These are phyloP conservation scores for Drosophila prostipennis DNA, from an alignment of 2,888 invertebrate genomes.

Conservation along the genomic window DNA sequence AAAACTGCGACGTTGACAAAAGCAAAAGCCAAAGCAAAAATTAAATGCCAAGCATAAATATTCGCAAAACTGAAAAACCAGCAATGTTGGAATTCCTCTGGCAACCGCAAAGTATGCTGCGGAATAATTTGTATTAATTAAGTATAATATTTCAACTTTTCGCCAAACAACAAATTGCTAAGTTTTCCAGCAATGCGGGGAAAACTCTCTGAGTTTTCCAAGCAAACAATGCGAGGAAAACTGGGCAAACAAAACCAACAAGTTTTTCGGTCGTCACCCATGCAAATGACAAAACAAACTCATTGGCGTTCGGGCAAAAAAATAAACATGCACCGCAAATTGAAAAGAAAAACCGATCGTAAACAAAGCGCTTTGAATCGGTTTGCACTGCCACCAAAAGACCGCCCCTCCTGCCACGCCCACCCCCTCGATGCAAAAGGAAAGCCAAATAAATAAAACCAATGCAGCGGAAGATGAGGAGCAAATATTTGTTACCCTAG, in stretches of 20 bases:
- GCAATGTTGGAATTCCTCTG: conserved; percentile 30
- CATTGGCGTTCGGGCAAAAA: conserved; percentile 13
- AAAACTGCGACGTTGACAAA: conserved; percentile 72
- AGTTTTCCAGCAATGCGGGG: conserved; percentile 28
- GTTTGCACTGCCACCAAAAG: conserved; percentile 6
- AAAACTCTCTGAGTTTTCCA: conserved; percentile 15
- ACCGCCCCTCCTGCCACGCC: conserved; percentile 10
- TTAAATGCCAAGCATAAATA: conserved; percentile 41
- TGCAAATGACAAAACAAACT: conserved; percentile 35
- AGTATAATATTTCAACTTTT: conserved; percentile 28
- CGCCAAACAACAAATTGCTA: conserved; percentile 26
- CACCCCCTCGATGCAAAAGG: conserved; percentile 15
- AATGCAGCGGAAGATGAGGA: conserved; percentile 18
- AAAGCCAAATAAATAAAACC: conserved; percentile 65
- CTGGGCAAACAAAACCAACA: conserved; percentile 28
- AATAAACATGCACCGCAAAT: conserved; percentile 36
- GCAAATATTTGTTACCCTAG: neutral
- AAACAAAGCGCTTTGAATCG: conserved; percentile 28
- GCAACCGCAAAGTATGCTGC: conserved; percentile 71
- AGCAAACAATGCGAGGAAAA: conserved; percentile 15
- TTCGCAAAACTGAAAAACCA: conserved; percentile 23
- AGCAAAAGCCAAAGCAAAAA: conserved; percentile 47
- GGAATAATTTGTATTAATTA: conserved; percentile 39
- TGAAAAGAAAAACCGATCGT: conserved; percentile 40
- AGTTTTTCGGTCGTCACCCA: conserved; percentile 53